These are phyloP conservation scores for Anthoscopus minutus DNA, from an alignment of 2,113 vertebrate species.

Conservation along the genomic window DNA sequence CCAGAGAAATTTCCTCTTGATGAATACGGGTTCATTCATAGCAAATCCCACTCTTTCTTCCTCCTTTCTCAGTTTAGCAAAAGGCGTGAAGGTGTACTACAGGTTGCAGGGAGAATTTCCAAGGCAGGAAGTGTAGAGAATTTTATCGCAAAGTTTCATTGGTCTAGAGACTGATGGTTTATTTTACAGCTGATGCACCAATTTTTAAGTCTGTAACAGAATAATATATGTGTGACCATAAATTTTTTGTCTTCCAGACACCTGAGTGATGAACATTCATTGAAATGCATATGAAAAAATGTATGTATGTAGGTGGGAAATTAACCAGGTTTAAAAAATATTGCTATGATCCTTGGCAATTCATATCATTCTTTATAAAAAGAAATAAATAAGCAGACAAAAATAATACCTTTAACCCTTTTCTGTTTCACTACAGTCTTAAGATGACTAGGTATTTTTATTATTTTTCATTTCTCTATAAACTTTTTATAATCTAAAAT, in stretches of 20 bases:
- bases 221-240: background rate
- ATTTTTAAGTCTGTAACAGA: background rate
- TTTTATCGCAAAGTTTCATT: background rate
- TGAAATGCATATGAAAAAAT: background rate
- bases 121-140: background rate
- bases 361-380: background rate
- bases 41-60: background rate
- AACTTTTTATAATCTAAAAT: background rate
- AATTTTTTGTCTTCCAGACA: background rate
- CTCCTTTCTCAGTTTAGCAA: background rate
- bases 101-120: background rate
- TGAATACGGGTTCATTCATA: background rate
- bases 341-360: background rate
- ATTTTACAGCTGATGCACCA: background rate
- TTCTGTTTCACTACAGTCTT: background rate
- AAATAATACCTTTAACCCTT: background rate
- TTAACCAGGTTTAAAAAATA: background rate
- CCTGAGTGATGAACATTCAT: background rate
- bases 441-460: background rate
- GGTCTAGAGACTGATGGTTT: background rate
- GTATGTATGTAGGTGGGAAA: background rate
- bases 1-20: background rate
- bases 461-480: background rate
- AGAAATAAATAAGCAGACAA: background rate
- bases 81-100: accelerated